These are phyloP conservation scores for Brenthis hecate DNA, from an alignment of 2,888 invertebrate genomes.

Conservation along the genomic window DNA sequence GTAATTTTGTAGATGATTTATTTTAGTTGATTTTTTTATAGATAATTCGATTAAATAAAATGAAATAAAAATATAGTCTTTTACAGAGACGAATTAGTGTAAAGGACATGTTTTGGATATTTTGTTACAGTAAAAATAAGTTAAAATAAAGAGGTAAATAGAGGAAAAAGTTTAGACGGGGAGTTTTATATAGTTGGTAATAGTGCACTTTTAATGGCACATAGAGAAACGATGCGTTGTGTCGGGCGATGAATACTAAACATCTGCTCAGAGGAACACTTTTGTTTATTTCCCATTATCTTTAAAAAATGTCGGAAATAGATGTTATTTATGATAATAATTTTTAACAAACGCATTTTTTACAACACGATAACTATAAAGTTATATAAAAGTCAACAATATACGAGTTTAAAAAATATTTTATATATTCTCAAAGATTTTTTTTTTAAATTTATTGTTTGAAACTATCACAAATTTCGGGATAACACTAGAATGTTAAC, in stretches of 20 bases:
- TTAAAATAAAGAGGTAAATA: constrained; percentile 7
- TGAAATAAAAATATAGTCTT: not conserved
- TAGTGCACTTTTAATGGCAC: constrained; percentile 11
- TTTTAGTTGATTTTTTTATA: not conserved
- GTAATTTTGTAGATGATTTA: not conserved
- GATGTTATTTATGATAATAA: no score
- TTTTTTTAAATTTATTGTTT: no score
- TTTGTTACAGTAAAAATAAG: not conserved
- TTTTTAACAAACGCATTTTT: no score
- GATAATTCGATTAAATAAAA: not conserved
- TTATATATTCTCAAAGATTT: no score
- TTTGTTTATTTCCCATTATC: not conserved
- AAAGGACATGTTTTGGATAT: not conserved
- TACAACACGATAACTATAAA: no score
- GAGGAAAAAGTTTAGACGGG: constrained; percentile 1
- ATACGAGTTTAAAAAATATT: no score
- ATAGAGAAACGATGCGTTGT: constrained; percentile 20
- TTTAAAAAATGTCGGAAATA: no score
- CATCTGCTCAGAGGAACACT: not conserved
- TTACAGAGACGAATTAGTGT: not conserved
- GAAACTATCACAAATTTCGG: no score
- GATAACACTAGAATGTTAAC: no score
- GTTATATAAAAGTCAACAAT: no score
- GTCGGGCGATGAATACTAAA: constrained; percentile 22
- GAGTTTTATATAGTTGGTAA: not conserved